Evolutionary conservation across 2,797 vertebrate species (phyloP), one percentile per base, ranked within the genome.

Genomic region (Valencia hispanica): DNA sequence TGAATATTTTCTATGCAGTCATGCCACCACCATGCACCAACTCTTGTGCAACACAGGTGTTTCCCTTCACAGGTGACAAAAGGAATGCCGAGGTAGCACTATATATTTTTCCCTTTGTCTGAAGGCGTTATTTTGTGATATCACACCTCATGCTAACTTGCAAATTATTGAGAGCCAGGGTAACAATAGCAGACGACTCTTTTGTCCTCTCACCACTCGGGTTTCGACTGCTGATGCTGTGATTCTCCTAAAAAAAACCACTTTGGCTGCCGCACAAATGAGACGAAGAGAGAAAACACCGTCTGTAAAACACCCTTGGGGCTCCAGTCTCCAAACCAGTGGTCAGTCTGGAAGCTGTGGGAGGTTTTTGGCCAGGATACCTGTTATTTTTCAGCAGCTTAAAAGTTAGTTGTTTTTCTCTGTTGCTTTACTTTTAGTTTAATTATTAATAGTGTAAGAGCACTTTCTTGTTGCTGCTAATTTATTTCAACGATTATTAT

Each of bases 81-180:
- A 92, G 92, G 91, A 90, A 90, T 87, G 84, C 79, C 79, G 81
- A 87, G 80, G 89, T 84, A 79, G 86, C 86, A 86, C 80, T 75
- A 84, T 82, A 83, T 84, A 69, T 68, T 74, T 79, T 70, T 68
- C 15, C 36, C 32, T 73, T 73, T 79, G 78, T 89, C 83, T 89
- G 80, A 84, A 77, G 84, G 86, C 74, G 86, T 88, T 87, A 90
- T 85, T 92, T 92, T 89, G 88, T 86, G 89, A 90, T 87, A 88
- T 93, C 85, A 30, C 90, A 94, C 93, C 92, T 93, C 93, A 94
- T 91, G 93, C 91, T 93, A 94, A 94, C 90, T 84, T 91, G 93
- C 84, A 90, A 94, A 94, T 94, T 93, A 91, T 91, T 82, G 89
- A 85, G 90, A 89, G 89, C 87, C 87, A 61, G 84, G 89, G 88